Evolutionary conservation across 1,140 invertebrate genomes (phyloP).

Genomic region (Penaeus japonicus): DNA sequence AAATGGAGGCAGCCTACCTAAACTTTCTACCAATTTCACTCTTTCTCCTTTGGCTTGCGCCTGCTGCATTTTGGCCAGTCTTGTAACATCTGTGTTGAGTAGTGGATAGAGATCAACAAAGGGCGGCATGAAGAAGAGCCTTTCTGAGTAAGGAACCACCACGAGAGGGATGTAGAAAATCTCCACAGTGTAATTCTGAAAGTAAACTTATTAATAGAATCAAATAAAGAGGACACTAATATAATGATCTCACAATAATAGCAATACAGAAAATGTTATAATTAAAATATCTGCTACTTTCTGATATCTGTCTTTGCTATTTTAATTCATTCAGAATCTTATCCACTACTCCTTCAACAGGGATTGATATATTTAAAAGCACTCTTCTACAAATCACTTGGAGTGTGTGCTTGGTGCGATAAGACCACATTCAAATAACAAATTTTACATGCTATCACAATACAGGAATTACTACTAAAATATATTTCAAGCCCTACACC

Average conservation of each 20-base stretch:
- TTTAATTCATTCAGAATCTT: too few relatives aligned
- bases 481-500: too few relatives aligned
- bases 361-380: too few relatives aligned
- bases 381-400: too few relatives aligned
- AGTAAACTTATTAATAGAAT: constrained; percentile 51
- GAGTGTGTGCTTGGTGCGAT: too few relatives aligned
- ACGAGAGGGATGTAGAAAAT: constrained; percentile 73
- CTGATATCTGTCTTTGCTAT: too few relatives aligned
- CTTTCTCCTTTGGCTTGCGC: constrained; percentile 1
- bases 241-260: not conserved
- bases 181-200: constrained; percentile 68
- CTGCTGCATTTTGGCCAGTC: constrained; percentile 48
- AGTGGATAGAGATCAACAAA: constrained; percentile 71
- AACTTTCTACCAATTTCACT: constrained; percentile 2
- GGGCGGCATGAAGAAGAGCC: constrained; percentile 73
- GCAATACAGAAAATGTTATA: too few relatives aligned
- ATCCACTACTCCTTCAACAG: too few relatives aligned
- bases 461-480: too few relatives aligned
- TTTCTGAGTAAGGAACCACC: constrained; percentile 68
- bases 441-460: too few relatives aligned
- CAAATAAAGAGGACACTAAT: not conserved
- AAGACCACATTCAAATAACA: too few relatives aligned
- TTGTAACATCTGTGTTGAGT: constrained; percentile 63
- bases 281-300: too few relatives aligned
- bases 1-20: not conserved